Percentiles rank a stretch among this genome's conserved stretches.
phyloP scores from a whole-genome alignment of 2,888 invertebrate genomes.

The Dilophus febrilis region DNA sequence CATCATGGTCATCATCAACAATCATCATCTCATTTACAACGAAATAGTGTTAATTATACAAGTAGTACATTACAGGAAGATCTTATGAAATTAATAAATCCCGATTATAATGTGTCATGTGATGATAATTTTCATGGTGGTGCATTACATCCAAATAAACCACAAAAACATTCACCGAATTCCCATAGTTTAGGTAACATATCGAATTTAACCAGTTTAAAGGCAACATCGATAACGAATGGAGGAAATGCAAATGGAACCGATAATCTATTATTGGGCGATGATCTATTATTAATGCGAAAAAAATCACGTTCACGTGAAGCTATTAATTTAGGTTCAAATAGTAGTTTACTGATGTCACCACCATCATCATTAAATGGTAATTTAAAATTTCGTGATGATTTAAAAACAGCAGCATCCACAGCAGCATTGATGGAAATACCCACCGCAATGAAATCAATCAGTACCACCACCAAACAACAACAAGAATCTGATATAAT shows the following conservation, averaged over 20 bases:
- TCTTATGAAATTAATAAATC: conserved; percentile 69
- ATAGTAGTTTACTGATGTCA: neutral
- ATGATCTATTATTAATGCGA: conserved; percentile 13
- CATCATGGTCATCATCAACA: no score
- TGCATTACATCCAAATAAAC: conserved; percentile 8
- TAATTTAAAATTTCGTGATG: conserved; percentile 12
- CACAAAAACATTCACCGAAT: conserved; percentile 11
- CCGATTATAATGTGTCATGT: conserved; percentile 38
- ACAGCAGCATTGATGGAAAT: conserved; percentile 8
- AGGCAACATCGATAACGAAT: conserved; percentile 8
- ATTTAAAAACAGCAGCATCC: no score
- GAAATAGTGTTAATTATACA: conserved; percentile 16
- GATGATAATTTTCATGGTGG: conserved; percentile 18
- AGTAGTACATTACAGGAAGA: conserved; percentile 62
- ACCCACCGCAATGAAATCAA: conserved; percentile 7
- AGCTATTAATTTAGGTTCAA: conserved; percentile 19
- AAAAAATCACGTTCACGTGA: conserved; percentile 14
- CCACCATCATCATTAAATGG: conserved; percentile 12
- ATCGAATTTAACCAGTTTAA: conserved; percentile 9
- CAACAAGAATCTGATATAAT: conserved; percentile 36
- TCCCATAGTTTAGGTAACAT: conserved; percentile 17
- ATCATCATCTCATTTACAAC: conserved; percentile 7
- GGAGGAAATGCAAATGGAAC: no score
- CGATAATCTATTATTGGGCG: no score
- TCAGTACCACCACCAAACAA: conserved; percentile 6